These are phyloP conservation scores for Prietella phreatophila DNA, from an alignment of 2,113 vertebrate species.

Conservation along the genomic window DNA sequence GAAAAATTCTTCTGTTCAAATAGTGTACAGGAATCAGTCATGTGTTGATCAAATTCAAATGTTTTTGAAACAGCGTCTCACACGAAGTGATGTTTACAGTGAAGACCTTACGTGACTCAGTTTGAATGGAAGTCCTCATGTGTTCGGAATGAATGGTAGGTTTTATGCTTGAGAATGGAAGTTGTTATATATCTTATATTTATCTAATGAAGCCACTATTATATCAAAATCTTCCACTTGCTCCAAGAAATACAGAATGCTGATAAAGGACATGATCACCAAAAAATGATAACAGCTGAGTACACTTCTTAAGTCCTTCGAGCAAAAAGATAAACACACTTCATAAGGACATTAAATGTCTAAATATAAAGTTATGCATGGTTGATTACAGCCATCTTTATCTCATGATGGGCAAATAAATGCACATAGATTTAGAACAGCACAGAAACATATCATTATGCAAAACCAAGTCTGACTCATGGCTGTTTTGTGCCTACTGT, in stretches of 20 bases:
- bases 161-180: not conserved
- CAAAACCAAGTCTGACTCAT: constrained; percentile 15
- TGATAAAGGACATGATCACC: not conserved
- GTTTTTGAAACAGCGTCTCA: not conserved
- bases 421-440: not conserved
- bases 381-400: not conserved
- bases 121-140: not conserved
- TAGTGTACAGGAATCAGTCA: not conserved
- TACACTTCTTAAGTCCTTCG: not conserved
- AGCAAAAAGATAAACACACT: not conserved
- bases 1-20: not conserved
- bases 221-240: too few species aligned
- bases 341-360: constrained; percentile 6
- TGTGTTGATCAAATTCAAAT: not conserved
- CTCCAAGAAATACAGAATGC: not conserved
- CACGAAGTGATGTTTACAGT: not conserved
- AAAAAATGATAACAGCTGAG: not conserved
- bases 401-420: constrained; percentile 23
- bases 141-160: constrained; percentile 1
- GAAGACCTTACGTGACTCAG: constrained; percentile 3
- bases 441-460: constrained; percentile 24
- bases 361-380: not conserved
- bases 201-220: not conserved
- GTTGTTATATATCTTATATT: not conserved
- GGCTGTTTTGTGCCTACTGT: not conserved